These are phyloP conservation scores for Orbicella faveolata DNA, from an alignment of 64 coral and sea anemone genomes.

Conservation along the genomic window DNA sequence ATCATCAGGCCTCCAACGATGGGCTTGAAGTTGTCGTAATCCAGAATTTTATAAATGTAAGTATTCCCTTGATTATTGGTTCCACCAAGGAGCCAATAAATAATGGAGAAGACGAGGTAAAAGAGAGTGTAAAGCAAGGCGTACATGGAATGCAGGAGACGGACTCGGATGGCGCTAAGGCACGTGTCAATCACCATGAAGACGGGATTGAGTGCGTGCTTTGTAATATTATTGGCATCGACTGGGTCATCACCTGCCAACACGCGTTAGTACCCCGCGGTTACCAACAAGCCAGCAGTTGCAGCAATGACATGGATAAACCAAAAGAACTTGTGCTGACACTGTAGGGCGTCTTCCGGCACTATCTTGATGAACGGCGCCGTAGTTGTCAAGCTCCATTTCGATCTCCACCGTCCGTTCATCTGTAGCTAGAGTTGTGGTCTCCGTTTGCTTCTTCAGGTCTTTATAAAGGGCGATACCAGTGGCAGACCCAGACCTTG, in stretches of 20 bases:
- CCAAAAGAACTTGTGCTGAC: conserved; percentile 48
- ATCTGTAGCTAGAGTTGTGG: not conserved
- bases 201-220: conserved; percentile 76
- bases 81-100: conserved; percentile 80
- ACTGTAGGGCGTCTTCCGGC: not conserved
- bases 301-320: conserved; percentile 67
- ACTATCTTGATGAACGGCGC: not conserved
- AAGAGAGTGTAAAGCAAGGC: conserved; percentile 51
- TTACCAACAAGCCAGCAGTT: conserved; percentile 50
- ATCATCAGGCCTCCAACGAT: not conserved
- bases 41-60: conserved; percentile 67
- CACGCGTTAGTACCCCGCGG: conserved; percentile 78
- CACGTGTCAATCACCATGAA: conserved; percentile 69
- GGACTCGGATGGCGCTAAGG: conserved; percentile 44
- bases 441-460: not conserved
- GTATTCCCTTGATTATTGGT: conserved; percentile 35
- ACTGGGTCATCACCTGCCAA: conserved; percentile 40
- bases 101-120: conserved; percentile 74
- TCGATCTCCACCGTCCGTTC: not conserved
- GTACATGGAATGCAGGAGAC: conserved; percentile 77
- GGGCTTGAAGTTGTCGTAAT: conserved; percentile 48
- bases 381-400: conserved; percentile 2
- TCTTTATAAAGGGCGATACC: conserved; percentile 34
- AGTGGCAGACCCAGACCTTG: not conserved
- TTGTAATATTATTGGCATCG: conserved; percentile 56